Evolutionary conservation across 2,888 invertebrate species (phyloP).

Genomic region (Drosophila cognata): DNA sequence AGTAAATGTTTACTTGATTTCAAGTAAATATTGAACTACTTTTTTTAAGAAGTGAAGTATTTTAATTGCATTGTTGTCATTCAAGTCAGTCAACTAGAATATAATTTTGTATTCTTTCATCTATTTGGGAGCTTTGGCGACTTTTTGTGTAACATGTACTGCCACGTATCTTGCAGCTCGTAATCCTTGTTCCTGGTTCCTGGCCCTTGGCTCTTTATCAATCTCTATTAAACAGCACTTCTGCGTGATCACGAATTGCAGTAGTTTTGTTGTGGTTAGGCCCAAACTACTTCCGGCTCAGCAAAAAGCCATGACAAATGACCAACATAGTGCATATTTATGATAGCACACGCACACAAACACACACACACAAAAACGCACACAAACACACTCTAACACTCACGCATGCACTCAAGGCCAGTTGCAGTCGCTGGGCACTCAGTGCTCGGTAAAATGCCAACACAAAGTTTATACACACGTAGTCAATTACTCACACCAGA

Average conservation of each 20-base stretch:
- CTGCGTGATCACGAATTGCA: slow-evolving; percentile 46
- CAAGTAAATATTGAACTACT: not conserved
- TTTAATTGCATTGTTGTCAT: not conserved
- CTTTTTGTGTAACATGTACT: not conserved
- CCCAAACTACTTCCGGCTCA: slow-evolving; percentile 33
- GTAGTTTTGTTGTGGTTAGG: slow-evolving; percentile 41
- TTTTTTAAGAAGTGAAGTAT: too few relatives aligned
- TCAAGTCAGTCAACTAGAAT: not conserved
- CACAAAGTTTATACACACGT: slow-evolving; percentile 79
- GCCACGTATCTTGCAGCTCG: not conserved
- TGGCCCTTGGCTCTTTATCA: slow-evolving; percentile 54
- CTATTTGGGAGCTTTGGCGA: not conserved
- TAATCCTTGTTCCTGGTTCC: not conserved
- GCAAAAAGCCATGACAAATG: slow-evolving; percentile 71
- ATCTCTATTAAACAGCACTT: slow-evolving; percentile 67
- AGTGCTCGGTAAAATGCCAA: slow-evolving; percentile 67
- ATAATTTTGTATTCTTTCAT: not conserved
- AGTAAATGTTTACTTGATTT: not conserved
- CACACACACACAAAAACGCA: slow-evolving; percentile 1
- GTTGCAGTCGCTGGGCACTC: slow-evolving; percentile 52
- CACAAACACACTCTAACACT: not conserved
- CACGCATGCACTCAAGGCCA: slow-evolving; percentile 55
- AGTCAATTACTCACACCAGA: slow-evolving; percentile 77
- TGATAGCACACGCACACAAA: slow-evolving; percentile 51
- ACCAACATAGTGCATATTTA: slow-evolving; percentile 76